Evolutionary conservation across 2,888 invertebrate species (phyloP).

Genomic region (Uloborus plumipes): DNA sequence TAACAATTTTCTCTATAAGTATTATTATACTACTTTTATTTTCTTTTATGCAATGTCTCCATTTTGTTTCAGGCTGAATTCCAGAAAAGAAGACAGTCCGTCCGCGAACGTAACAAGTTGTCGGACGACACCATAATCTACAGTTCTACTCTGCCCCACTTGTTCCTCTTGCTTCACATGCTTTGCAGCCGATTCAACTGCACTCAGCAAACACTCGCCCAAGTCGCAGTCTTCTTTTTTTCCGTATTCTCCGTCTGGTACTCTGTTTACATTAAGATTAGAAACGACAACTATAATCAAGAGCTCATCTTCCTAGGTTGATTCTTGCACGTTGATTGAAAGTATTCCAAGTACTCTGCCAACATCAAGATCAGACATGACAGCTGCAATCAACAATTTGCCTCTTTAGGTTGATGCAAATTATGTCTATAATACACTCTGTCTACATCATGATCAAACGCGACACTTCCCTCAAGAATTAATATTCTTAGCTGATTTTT

Average conservation of each 20-base stretch:
- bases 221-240: constrained; percentile 5
- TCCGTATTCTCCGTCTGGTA: constrained; percentile 13
- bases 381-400: background rate
- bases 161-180: background rate
- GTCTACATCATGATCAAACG: no score
- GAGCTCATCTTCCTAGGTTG: background rate
- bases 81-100: background rate
- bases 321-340: no score
- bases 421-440: no score
- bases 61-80: constrained; percentile 23
- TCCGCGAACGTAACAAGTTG: constrained; percentile 7
- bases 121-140: constrained; percentile 11
- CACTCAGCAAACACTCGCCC: background rate
- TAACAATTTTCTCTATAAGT: no score
- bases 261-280: constrained; percentile 2
- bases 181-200: background rate
- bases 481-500: no score
- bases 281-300: constrained; percentile 3
- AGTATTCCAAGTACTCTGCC: no score
- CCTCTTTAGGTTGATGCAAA: no score
- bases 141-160: constrained; percentile 4
- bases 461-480: no score
- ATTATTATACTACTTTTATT: no score
- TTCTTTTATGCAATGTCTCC: background rate
- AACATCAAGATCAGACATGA: background rate